Evolutionary conservation across 2,797 vertebrate species (phyloP).

Genomic region (Cuniculus paca): DNA sequence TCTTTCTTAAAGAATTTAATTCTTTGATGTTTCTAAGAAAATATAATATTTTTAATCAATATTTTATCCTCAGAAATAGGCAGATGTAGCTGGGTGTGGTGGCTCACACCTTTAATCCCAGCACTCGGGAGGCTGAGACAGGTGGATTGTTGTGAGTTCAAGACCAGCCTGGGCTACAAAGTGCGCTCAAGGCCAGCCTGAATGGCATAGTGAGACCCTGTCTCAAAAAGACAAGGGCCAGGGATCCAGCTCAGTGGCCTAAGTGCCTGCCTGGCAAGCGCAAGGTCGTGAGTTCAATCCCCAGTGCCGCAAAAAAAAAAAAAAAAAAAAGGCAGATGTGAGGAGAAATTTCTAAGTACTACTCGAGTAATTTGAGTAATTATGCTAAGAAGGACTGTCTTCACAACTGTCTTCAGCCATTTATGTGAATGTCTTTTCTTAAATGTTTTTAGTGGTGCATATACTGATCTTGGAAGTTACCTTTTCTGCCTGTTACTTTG

Average conservation of each 20-base stretch:
- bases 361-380: constrained; percentile 74
- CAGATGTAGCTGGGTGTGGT: no score
- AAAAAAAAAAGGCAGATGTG: constrained; percentile 60
- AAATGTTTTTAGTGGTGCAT: constrained; percentile 20
- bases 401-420: constrained; percentile 48
- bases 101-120: no score
- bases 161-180: no score
- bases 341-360: constrained; percentile 57
- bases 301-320: no score
- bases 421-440: constrained; percentile 60
- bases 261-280: no score
- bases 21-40: constrained; percentile 72
- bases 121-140: no score
- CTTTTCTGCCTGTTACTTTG: constrained; percentile 55
- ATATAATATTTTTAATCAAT: constrained; percentile 8
- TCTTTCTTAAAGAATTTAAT: constrained; percentile 52
- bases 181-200: no score
- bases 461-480: constrained; percentile 55
- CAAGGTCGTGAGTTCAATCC: no score
- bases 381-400: constrained; percentile 65
- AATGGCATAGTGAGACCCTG: no score
- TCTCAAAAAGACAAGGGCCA: no score
- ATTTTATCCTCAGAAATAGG: constrained; percentile 65
- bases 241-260: no score
- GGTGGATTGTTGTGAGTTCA: no score